Percentiles rank a stretch among this genome's conserved stretches.
These are phyloP conservation scores for Pegea sp. DNA, from an alignment of 23 tunicate genomes.

Conservation along the genomic window DNA sequence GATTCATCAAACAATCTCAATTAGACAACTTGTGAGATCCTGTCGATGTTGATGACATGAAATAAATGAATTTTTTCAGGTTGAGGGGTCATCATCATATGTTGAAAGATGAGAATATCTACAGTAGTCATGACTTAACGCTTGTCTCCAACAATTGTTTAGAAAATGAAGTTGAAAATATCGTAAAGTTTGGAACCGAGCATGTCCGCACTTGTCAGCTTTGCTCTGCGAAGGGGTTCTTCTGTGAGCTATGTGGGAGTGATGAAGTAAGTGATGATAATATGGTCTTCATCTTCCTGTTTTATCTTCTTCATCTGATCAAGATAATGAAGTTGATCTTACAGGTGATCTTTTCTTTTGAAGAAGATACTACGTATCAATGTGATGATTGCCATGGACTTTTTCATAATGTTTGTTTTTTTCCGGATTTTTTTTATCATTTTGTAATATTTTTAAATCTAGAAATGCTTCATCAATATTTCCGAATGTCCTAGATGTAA, in stretches of 20 bases:
- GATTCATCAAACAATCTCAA: conserved; percentile 2
- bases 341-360: conserved; percentile 68
- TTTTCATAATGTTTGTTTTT: conserved; percentile 38
- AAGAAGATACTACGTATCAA: conserved; percentile 34
- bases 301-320: too few relatives aligned
- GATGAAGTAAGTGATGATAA: conserved; percentile 15
- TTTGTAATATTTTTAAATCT: neutral
- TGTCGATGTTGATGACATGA: neutral
- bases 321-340: neutral
- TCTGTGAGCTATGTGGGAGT: conserved; percentile 53
- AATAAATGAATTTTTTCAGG: conserved; percentile 3
- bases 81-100: conserved; percentile 18
- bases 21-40: neutral
- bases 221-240: conserved; percentile 59
- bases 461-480: conserved; percentile 20
- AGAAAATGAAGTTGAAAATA: conserved; percentile 10
- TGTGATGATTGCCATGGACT: conserved; percentile 68
- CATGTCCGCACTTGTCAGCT: conserved; percentile 47
- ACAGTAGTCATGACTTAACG: conserved; percentile 30
- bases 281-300: too few relatives aligned
- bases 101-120: conserved; percentile 40
- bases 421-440: too few relatives aligned
- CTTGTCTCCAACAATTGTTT: conserved; percentile 7
- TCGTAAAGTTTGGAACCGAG: conserved; percentile 26
- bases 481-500: conserved; percentile 42